A percentile compares a stretch with the other conserved stretches of the same genome.
Conservation (phyloP, 2,113 vertebrate species). For the Orientallactaga bullata region DNA sequence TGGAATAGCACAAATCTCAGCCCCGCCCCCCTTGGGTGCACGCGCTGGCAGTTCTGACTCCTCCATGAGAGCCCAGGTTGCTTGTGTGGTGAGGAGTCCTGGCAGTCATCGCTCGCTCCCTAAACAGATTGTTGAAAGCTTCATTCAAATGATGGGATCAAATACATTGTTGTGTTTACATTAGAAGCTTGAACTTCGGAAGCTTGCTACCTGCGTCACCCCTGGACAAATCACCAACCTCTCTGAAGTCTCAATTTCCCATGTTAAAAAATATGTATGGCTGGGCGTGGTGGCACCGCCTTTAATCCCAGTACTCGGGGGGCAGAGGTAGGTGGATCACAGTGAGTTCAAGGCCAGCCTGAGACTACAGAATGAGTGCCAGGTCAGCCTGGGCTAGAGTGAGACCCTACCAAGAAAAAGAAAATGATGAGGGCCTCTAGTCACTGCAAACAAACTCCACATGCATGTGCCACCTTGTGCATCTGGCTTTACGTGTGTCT, state of each 20-base stretch:
- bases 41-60: no score
- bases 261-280: not conserved
- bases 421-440: no score
- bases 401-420: no score
- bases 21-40: not conserved
- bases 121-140: not conserved
- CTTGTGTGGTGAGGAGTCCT: not conserved
- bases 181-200: not conserved
- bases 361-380: no score
- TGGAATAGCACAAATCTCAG: not conserved
- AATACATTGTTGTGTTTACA: not conserved
- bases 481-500: no score
- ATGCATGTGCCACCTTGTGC: no score
- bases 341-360: no score
- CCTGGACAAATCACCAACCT: not conserved
- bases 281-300: no score
- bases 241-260: slow-evolving; percentile 27
- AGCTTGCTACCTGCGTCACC: not conserved
- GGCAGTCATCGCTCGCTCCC: not conserved
- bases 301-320: no score
- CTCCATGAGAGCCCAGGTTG: not conserved
- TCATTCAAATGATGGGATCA: slow-evolving; percentile 37
- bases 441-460: no score
- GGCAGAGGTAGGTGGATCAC: no score
- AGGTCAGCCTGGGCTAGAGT: no score